Base-by-base conservation (phyloP, 2,113 vertebrate genomes). In the Anhinga rufa region DNA sequence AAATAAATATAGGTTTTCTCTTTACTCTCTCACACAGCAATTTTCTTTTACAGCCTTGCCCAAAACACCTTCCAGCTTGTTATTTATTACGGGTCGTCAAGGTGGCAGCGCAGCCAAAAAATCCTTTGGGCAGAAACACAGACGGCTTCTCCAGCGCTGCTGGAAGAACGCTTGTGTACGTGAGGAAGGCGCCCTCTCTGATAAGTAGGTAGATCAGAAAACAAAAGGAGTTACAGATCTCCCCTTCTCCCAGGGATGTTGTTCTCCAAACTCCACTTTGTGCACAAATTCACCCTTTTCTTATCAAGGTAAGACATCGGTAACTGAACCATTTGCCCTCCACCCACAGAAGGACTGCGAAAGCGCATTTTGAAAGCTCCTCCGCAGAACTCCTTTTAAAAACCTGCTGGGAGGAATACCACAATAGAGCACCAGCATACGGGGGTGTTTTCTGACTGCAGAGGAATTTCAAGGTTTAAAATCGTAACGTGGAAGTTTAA, bases 141-240 rank as follows among this genome's bases (percentile, higher is more conserved):
- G 17, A 36, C 2, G 0, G 42, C 49, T 82, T 40, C 51, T 18
- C 46, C 40, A 21, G 14, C 7, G 8, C 14, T 36, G 65, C 66
- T 44, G 46, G 24, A 10, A 79, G 31, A 9, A 69, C 49, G 5
- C 54, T 20, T 4, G 42, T 7, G 25, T 25, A 31, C 32, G 2
- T 6, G 71, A 95, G 89, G 72, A 32, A 77, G 95, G 93, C 42
- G 12, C 94, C 94, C 96, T 94, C 93, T 72, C 76, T 52, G 66
- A 80, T 36, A 48, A 52, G 51, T 9, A 82, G 79, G 74, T 34
- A 90, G 93, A 88, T n/a, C 57, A 17, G 84, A 82, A 81, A 93
- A 64, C 91, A 88, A 34, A 77, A 44, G 42, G 52, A 93, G 36
- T 69, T 18, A 26, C 8, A 36, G 29, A 54, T 66, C 85, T 87